These are phyloP conservation scores for Caenorhabditis panamensis DNA, from an alignment of 2,888 invertebrate genomes.

Conservation along the genomic window DNA sequence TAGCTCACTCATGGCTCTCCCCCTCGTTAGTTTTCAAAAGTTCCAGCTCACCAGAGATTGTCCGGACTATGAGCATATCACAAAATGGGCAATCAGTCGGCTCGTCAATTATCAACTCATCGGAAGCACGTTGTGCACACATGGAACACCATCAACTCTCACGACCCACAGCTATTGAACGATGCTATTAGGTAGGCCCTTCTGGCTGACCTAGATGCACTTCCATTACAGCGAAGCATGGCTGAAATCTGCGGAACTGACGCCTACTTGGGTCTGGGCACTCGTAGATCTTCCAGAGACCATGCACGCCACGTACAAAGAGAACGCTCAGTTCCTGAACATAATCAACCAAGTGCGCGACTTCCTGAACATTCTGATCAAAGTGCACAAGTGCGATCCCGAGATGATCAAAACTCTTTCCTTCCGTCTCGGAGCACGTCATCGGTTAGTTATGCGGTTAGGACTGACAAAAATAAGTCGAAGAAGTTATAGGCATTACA, in stretches of 20 bases:
- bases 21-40: background rate
- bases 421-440: conserved; percentile 71
- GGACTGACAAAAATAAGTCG: background rate
- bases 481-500: conserved; percentile 62
- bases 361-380: conserved; percentile 71
- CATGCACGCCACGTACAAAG: conserved; percentile 65
- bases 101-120: conserved; percentile 62
- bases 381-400: conserved; percentile 73
- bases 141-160: conserved; percentile 68
- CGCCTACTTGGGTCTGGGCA: conserved; percentile 75
- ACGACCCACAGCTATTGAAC: conserved; percentile 64
- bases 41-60: conserved; percentile 43
- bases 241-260: conserved; percentile 70
- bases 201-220: background rate
- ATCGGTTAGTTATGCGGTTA: conserved; percentile 42
- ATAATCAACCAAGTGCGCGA: conserved; percentile 72
- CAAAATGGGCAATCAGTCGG: conserved; percentile 68
- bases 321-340: conserved; percentile 68
- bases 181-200: conserved; percentile 67
- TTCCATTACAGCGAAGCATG: conserved; percentile 69
- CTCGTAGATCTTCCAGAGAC: conserved; percentile 72
- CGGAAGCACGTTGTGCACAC: conserved; percentile 69
- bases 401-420: conserved; percentile 71
- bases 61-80: conserved; percentile 38
- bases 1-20: conserved; percentile 21